Percentiles rank a stretch among this genome's conserved stretches.
These are phyloP conservation scores for Cherax quadricarinatus DNA, from an alignment of 1,140 invertebrate genomes.

Conservation along the genomic window DNA sequence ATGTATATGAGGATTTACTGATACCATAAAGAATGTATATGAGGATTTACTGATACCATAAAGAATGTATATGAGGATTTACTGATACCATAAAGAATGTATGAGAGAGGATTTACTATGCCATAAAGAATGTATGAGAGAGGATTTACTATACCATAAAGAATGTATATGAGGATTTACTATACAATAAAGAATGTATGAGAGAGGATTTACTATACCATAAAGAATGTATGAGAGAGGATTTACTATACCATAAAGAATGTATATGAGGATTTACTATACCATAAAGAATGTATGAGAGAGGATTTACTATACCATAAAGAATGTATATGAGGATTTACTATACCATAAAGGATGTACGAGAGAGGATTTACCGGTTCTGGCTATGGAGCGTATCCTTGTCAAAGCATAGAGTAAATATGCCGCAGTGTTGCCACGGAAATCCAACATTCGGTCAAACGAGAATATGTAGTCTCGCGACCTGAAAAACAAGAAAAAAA, in stretches of 20 bases:
- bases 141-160: too few relatives aligned
- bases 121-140: too few relatives aligned
- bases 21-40: too few relatives aligned
- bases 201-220: too few relatives aligned
- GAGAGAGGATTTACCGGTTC: constrained; percentile 82
- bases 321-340: too few relatives aligned
- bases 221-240: not conserved
- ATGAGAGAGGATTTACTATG: constrained; percentile 80
- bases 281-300: not conserved
- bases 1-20: too few relatives aligned
- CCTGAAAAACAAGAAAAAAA: constrained; percentile 75
- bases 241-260: constrained; percentile 83
- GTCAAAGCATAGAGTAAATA: constrained; percentile 98
- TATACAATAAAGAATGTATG: constrained; percentile 82
- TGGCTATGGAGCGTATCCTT: constrained; percentile 93
- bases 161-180: constrained; percentile 77
- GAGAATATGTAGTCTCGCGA: constrained; percentile 98
- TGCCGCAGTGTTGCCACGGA: constrained; percentile 98
- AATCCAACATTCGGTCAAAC: constrained; percentile 99
- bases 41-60: constrained; percentile 83
- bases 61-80: too few relatives aligned
- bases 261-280: too few relatives aligned
- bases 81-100: too few relatives aligned
- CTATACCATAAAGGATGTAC: too few relatives aligned
- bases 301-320: constrained; percentile 82